Evolutionary conservation across 2,888 invertebrate genomes (phyloP).

Genomic region (Aphrophora alni): DNA sequence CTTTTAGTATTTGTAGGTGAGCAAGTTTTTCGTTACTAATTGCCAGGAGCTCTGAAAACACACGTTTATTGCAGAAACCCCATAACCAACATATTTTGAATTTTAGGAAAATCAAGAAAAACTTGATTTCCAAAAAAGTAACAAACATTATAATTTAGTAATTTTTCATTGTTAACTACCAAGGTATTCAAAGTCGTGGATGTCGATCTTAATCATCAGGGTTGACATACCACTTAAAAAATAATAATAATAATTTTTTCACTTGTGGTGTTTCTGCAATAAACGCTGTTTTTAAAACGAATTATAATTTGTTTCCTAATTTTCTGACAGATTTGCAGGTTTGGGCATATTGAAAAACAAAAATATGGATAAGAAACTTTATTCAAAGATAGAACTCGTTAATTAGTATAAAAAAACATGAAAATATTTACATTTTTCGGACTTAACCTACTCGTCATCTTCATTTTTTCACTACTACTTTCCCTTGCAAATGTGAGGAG

Average conservation of each 20-base stretch:
- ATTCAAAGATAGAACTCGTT: too few species aligned
- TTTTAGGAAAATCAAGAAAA: too few species aligned
- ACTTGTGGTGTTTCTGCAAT: constrained; percentile 4
- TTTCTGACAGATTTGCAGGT: background rate
- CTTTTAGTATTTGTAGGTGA: too few species aligned
- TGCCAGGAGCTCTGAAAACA: too few species aligned
- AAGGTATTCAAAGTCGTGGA: too few species aligned
- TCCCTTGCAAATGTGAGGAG: constrained; percentile 18
- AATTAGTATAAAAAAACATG: background rate
- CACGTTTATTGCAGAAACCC: too few species aligned
- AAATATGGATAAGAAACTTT: background rate
- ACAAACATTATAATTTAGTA: too few species aligned
- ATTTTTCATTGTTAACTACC: too few species aligned
- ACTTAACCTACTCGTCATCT: constrained; percentile 2
- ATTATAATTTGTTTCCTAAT: background rate
- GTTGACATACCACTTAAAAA: background rate
- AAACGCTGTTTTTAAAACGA: constrained; percentile 3
- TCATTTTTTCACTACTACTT: background rate
- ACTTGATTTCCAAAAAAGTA: too few species aligned
- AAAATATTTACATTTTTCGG: background rate
- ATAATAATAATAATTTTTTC: background rate
- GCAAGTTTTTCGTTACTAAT: too few species aligned
- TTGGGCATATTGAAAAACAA: background rate
- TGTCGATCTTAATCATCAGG: background rate
- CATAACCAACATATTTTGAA: too few species aligned